Evolutionary conservation across 2,888 invertebrate species (phyloP), one percentile per base, ranked within the genome.

Genomic region (Enchytraeus crypticus): DNA sequence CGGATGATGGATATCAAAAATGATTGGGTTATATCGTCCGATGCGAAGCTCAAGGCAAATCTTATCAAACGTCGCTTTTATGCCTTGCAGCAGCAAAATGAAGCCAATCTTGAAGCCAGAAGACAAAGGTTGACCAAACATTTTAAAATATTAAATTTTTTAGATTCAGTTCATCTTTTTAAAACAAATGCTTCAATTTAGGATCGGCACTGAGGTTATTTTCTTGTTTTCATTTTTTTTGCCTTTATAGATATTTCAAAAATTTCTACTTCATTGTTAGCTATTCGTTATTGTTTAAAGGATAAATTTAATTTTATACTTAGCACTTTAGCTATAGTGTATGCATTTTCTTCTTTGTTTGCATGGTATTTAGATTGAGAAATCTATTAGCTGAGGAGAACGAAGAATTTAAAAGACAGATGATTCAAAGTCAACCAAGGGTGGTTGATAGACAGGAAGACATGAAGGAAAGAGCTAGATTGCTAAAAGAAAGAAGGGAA

Each of bases 401-500:
- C 61, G 65, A 69, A 55, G 62, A 70, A 47, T 74, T 72, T 53
- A 56, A 74, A 8, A 56, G 49, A 29, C 75, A 77, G 66, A 75
- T 78, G 73, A 76, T 73, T 60, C 71, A 66, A 0, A 72, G 71
- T 60, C 73, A 77, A 63, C 77, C 77, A 64, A 78, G 77, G 51
- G 70, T 72, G 11, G 43, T 76, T 27, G 78, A 79, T 60, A 68
- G 77, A 57, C 77, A 78, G 59, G 78, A 77, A 23, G 76, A 75
- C 66, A 76, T 79, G 75, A 70, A 77, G 56, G 74, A 77, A 45
- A 64, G 76, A 53, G 77, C 78, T 1, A 74, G 74, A 61, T 68
- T 69, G 38, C 62, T 79, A 33, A 76, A 74, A 61, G 77, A 77
- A 45, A 74, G 72, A 62, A 64, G 77, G 56, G 79, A 79, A 64